Evolutionary conservation across 2,888 invertebrate species (phyloP).

Genomic region (Euplexia lucipara): DNA sequence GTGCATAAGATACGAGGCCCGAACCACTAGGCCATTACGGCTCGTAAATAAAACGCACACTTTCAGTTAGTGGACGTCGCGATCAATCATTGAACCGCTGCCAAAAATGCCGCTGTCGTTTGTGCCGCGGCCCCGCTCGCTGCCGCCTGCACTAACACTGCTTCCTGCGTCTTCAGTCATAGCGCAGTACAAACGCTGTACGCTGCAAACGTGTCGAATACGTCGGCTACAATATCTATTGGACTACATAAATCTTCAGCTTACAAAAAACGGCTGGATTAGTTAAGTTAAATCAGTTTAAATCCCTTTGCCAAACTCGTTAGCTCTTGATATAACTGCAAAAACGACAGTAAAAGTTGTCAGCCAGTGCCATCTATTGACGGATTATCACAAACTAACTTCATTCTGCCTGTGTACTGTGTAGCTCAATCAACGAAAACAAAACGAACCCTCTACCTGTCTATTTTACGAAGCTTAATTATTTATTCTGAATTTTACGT

Average conservation of each 20-base stretch:
- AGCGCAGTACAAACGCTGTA: no score
- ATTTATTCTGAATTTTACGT: no score
- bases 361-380: slow-evolving; percentile 1
- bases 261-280: not conserved
- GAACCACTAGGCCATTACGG: slow-evolving; percentile 12
- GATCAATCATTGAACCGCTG: slow-evolving; percentile 68
- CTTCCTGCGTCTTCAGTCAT: no score
- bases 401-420: no score
- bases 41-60: slow-evolving; percentile 54
- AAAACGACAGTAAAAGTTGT: not conserved
- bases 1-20: no score
- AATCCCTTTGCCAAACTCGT: not conserved
- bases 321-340: not conserved
- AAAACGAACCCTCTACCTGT: not conserved
- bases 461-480: not conserved
- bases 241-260: slow-evolving; percentile 9
- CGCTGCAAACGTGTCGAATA: not conserved
- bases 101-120: slow-evolving; percentile 62
- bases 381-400: not conserved
- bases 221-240: not conserved
- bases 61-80: slow-evolving; percentile 54
- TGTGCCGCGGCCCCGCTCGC: slow-evolving; percentile 26
- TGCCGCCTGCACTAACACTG: no score
- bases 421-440: not conserved
- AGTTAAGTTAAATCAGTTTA: not conserved